Evolutionary conservation across 1,140 invertebrate species (phyloP), one percentile per base, ranked within the genome.

Genomic region (Tenebrio molitor): DNA sequence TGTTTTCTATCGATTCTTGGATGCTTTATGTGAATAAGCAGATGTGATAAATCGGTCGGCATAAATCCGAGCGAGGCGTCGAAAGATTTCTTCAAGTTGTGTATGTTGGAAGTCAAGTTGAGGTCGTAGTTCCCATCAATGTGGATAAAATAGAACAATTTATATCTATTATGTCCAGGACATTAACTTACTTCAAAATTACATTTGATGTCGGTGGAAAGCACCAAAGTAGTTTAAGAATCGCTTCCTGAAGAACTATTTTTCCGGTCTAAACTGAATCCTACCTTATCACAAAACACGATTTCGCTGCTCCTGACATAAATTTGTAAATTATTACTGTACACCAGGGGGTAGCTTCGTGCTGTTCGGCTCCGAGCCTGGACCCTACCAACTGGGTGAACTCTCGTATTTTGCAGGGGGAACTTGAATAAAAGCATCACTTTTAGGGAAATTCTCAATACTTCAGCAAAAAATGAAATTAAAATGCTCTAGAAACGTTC

Each of bases 141-240:
- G 25, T 71, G 73, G 63, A 69, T 68, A 76, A 76, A 78, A 76
- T 72, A 66, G 76, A 76, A 76, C 76, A 77, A 79, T 79, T 79
- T 79, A 79, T 79, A 77, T 79, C 78, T 71, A 79, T 77, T 77
- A 77, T 67, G 72, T 79, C 71, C 78, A 62, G 46, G 69, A 77
- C 78, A 79, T 79, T 77, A 79, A 77, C 78, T 75, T 70, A 77
- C 74, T 77, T 79, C 72, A 74, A 74, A 79, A 77, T 76, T 74
- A 71, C 74, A 74, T 78, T 77, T 75, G 73, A 72, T 69, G 68
- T 63, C 15, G 58, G 66, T 64, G 29, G 70, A 66, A 67, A 72
- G 63, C 41, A 65, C 36, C 41, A 71, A 71, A 71, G 34, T 71
- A 63, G 53, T 71, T 71, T 39, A 71, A 46, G 69, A 62, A 46